These are phyloP conservation scores for fruit fly (Drosophila melanogaster) DNA, from an alignment of 1,140 invertebrate genomes.

Conservation along the genomic window Release_6_plus_ISO1_MT NC_004354.4:20584001-20584500, in stretches of 20 bases:
- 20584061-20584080: constrained; percentile 84
- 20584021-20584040: constrained; percentile 77
- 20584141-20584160: constrained; percentile 69
- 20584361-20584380: constrained; percentile 55
- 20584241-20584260: constrained; percentile 76
- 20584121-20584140: constrained; percentile 84
- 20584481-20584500: not conserved
- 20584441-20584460: constrained; percentile 43
- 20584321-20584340: constrained; percentile 72
- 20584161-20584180: not conserved
- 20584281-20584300: constrained; percentile 30
- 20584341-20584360: constrained; percentile 76
- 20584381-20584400: constrained; percentile 22
- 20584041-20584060: constrained; percentile 84
- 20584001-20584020: not conserved
- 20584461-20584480: constrained; percentile 4
- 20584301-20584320: constrained; percentile 82
- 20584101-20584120: constrained; percentile 85
- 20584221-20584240: constrained; percentile 28
- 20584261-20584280: constrained; percentile 61
- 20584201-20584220: constrained; percentile 2
- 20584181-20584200: not conserved
- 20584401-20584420: constrained; percentile 36
- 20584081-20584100: constrained; percentile 85
- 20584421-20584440: constrained; percentile 76